A percentile compares a stretch with the other conserved stretches of the same genome.
Conservation (phyloP, 2,888 invertebrate genomes). For the Schizotus pectinicornis region DNA sequence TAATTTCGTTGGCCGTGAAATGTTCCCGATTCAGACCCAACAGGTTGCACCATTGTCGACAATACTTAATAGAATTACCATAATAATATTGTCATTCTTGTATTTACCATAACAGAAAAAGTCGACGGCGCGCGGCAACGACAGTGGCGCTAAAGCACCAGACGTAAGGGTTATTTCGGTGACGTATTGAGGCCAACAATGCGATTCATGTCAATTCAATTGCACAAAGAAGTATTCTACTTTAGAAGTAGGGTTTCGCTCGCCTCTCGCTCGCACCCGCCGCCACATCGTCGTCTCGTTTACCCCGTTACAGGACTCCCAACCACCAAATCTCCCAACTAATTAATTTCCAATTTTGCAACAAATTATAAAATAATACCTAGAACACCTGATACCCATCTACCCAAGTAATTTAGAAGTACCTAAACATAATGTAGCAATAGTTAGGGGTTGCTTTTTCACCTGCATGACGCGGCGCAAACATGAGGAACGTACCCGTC, state of each 20-base stretch:
- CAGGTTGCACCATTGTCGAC: conserved; percentile 58
- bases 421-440: too few species aligned
- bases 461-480: too few species aligned
- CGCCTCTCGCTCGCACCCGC: conserved; percentile 2
- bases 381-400: too few species aligned
- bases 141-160: conserved; percentile 39
- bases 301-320: too few species aligned
- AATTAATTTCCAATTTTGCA: too few species aligned
- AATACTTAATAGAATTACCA: conserved; percentile 60
- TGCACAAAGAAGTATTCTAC: conserved; percentile 53
- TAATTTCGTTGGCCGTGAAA: conserved; percentile 59
- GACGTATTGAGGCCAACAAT: conserved; percentile 52
- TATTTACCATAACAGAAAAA: conserved; percentile 57
- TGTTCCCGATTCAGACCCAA: conserved; percentile 55
- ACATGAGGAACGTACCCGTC: too few species aligned
- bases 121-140: conserved; percentile 31
- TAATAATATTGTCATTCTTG: conserved; percentile 60
- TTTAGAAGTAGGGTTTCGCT: conserved; percentile 46
- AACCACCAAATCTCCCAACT: too few species aligned
- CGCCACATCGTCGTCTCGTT: too few species aligned
- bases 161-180: conserved; percentile 52
- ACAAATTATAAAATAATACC: too few species aligned
- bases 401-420: too few species aligned
- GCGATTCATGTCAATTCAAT: conserved; percentile 55
- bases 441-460: too few species aligned